Evolutionary conservation across 2,888 invertebrate genomes (phyloP).

Genomic region (Drosophila fungiperda): DNA sequence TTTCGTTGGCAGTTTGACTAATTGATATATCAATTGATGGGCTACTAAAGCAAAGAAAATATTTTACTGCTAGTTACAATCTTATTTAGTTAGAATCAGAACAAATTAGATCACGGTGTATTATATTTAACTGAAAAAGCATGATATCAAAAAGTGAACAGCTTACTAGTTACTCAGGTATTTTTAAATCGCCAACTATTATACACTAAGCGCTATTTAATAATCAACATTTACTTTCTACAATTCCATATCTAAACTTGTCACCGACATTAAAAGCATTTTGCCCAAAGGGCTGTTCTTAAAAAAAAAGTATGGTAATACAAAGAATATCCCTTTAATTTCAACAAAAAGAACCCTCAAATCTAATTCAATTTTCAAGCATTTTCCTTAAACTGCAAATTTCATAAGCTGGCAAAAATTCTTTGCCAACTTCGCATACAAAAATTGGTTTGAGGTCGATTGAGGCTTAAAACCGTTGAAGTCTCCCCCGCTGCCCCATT

Average conservation of each 20-base stretch:
- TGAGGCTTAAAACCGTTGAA: not conserved
- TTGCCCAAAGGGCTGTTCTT: constrained; percentile 3
- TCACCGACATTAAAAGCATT: constrained; percentile 27
- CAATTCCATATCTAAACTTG: not conserved
- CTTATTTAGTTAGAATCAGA: not conserved
- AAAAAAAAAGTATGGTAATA: constrained; percentile 23
- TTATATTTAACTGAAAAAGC: not conserved
- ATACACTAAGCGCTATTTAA: not conserved
- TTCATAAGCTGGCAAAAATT: constrained; percentile 28
- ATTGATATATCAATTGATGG: constrained; percentile 52
- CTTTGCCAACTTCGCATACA: constrained; percentile 20
- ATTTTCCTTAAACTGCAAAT: constrained; percentile 20
- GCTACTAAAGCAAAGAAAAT: not conserved
- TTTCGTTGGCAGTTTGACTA: constrained; percentile 29
- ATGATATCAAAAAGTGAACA: not conserved
- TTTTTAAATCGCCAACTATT: not conserved
- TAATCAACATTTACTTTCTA: not conserved
- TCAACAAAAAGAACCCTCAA: not conserved
- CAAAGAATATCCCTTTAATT: constrained; percentile 14
- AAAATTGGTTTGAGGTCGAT: constrained; percentile 29
- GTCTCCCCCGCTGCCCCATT: constrained; percentile 2
- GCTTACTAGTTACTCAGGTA: not conserved
- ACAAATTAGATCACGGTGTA: not conserved
- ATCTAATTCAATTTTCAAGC: constrained; percentile 16
- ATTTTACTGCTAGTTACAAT: not conserved